Evolutionary conservation across 1,140 invertebrate species (phyloP).

Genomic region (Drosophila melanica): DNA sequence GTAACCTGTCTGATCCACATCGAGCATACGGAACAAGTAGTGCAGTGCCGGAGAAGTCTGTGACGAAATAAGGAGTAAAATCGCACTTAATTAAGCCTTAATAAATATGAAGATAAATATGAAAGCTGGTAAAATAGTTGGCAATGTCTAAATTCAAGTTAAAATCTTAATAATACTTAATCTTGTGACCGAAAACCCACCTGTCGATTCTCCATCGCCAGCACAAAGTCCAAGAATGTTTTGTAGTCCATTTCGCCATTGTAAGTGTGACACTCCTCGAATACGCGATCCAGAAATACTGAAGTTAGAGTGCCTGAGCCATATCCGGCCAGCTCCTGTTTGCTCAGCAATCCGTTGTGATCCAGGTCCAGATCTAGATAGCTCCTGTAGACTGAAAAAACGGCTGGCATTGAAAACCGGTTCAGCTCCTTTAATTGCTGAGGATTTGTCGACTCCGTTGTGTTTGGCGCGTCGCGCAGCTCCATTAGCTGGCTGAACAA

Average conservation of each 20-base stretch:
- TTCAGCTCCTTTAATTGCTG: conserved; percentile 94
- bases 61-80: neutral
- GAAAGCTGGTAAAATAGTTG: no score
- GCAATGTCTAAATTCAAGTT: no score
- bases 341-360: conserved; percentile 97
- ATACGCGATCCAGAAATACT: conserved; percentile 96
- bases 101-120: no score
- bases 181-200: no score
- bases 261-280: conserved; percentile 97
- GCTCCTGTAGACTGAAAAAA: conserved; percentile 95
- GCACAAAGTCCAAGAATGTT: conserved; percentile 96
- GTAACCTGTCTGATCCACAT: conserved; percentile 94
- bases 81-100: no score
- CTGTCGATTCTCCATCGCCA: conserved; percentile 96
- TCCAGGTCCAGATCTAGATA: conserved; percentile 97
- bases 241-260: conserved; percentile 99
- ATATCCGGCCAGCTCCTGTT: conserved; percentile 94
- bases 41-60: conserved; percentile 91
- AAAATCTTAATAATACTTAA: no score
- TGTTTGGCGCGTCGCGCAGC: conserved; percentile 89
- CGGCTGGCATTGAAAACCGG: conserved; percentile 97
- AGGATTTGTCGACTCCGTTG: conserved; percentile 84
- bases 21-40: conserved; percentile 96
- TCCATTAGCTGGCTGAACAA: conserved; percentile 96
- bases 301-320: conserved; percentile 96